phyloP scores from a whole-genome alignment of 2,888 invertebrate species.

The Hyposoter dolosus region DNA sequence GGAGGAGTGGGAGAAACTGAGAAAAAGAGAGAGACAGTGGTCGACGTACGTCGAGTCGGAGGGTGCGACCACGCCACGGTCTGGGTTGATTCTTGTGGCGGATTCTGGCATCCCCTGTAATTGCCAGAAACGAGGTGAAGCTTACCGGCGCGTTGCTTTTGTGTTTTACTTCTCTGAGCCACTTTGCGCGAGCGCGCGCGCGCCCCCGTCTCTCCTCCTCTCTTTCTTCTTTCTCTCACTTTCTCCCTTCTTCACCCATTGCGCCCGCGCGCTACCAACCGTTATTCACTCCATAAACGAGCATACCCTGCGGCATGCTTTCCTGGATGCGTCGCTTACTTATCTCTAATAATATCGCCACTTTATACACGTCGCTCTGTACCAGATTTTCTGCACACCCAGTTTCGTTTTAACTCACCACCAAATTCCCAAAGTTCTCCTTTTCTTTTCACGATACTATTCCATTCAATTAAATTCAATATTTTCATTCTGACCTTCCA shows the following conservation, averaged over 20 bases:
- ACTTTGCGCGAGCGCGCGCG: slow-evolving; percentile 53
- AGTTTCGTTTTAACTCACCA: slow-evolving; percentile 13
- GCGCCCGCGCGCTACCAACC: slow-evolving; percentile 43
- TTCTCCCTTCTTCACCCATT: slow-evolving; percentile 29
- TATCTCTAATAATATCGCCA: slow-evolving; percentile 55
- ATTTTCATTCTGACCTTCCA: not conserved
- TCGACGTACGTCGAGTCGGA: slow-evolving; percentile 69
- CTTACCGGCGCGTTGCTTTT: slow-evolving; percentile 72
- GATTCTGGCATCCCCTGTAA: slow-evolving; percentile 83
- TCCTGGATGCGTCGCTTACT: slow-evolving; percentile 57
- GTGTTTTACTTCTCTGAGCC: slow-evolving; percentile 62
- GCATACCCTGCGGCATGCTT: slow-evolving; percentile 49
- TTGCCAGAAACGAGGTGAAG: slow-evolving; percentile 84
- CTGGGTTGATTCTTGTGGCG: slow-evolving; percentile 83
- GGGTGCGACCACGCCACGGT: slow-evolving; percentile 70
- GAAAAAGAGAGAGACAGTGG: slow-evolving; percentile 51
- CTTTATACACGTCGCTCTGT: slow-evolving; percentile 49
- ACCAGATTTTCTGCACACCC: slow-evolving; percentile 47
- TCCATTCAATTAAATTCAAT: not conserved
- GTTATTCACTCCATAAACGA: slow-evolving; percentile 38
- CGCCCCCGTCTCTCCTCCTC: slow-evolving; percentile 29
- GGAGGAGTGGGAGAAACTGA: slow-evolving; percentile 27
- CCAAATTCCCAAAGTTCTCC: not conserved
- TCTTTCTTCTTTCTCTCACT: slow-evolving; percentile 30
- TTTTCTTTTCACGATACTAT: not conserved